These are phyloP conservation scores for Ammodramus savannarum DNA, from an alignment of 2,113 vertebrate species.

Conservation along the genomic window DNA sequence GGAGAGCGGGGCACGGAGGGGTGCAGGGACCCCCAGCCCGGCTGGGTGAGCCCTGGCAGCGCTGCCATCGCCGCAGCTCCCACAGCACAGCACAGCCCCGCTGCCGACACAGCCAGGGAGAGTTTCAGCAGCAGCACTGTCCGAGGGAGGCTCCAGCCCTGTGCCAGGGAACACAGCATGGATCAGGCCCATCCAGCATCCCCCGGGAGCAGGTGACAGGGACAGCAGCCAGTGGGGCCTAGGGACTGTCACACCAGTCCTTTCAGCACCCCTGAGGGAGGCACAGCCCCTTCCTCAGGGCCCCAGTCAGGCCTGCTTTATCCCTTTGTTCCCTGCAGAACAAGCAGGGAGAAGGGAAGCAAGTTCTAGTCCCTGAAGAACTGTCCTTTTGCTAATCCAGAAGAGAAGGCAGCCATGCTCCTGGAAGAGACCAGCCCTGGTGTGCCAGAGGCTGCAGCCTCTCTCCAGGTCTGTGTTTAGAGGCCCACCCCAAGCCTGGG, in stretches of 20 bases:
- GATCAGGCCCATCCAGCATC: neutral
- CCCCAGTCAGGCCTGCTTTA: neutral
- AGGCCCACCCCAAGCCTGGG: neutral
- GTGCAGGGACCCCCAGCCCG: neutral
- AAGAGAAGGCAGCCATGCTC: neutral
- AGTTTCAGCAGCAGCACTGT: neutral
- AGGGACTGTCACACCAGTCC: neutral
- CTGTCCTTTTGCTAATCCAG: neutral
- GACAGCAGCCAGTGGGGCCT: no score
- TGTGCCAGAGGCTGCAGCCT: neutral
- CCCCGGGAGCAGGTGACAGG: neutral
- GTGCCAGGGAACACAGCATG: rapidly evolving
- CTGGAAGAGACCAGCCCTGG: neutral
- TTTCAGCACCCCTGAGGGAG: neutral
- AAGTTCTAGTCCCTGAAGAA: neutral
- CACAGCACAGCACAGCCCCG: neutral
- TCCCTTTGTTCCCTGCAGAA: neutral
- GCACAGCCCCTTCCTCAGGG: neutral
- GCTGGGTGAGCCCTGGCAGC: neutral
- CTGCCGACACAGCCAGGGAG: no score
- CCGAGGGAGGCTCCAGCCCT: neutral
- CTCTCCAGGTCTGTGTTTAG: rapidly evolving
- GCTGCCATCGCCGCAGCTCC: neutral
- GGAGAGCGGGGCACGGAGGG: neutral
- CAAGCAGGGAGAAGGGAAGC: neutral